Conservation (phyloP, 2,888 invertebrate genomes). For the Tiliacea aurago region DNA sequence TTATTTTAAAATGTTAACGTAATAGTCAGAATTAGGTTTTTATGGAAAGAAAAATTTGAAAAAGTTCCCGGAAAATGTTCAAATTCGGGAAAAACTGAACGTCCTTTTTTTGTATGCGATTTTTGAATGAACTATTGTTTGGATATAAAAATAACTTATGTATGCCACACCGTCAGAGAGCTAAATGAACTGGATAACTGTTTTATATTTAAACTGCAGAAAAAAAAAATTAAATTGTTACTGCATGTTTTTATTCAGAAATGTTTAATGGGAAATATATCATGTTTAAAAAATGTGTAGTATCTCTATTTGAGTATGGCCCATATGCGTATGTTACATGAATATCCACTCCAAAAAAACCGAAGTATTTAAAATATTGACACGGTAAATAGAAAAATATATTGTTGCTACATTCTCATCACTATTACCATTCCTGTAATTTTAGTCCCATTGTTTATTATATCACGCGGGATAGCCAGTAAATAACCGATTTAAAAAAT, state of each 20-base stretch:
- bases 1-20: no score
- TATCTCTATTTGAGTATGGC: constrained; percentile 12
- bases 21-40: no score
- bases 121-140: no score
- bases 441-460: background rate
- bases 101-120: no score
- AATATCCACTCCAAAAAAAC: constrained; percentile 2
- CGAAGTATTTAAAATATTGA: background rate
- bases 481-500: no score
- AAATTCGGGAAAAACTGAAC: no score
- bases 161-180: no score
- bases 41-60: no score
- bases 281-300: background rate
- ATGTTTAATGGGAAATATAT: constrained; percentile 3
- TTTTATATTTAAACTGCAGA: background rate
- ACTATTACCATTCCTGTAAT: background rate
- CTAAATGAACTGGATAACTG: background rate
- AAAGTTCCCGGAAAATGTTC: no score
- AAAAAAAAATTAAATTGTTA: constrained; percentile 5
- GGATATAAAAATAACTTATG: no score
- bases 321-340: constrained; percentile 1
- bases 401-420: background rate
- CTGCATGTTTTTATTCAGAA: background rate
- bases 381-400: constrained; percentile 1
- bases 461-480: background rate